Conservation (phyloP, 2,888 invertebrate species). For the Steinernema scapterisci region DNA sequence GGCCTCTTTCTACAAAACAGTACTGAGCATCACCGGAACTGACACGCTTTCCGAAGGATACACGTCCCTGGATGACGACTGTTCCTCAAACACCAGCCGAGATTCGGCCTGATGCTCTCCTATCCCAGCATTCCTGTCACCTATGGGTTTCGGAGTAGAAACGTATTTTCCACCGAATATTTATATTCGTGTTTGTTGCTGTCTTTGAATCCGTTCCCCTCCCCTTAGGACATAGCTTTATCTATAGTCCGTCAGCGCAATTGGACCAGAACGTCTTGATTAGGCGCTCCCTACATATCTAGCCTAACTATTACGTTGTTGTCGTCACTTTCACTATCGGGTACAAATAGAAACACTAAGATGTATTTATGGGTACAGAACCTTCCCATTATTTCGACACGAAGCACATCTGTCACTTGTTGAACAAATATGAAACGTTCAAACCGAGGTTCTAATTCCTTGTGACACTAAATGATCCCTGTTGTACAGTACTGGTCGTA, state of each 20-base stretch:
- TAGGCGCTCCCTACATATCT: constrained; percentile 5
- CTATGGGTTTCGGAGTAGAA: neutral
- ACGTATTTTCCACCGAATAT: neutral
- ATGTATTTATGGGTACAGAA: constrained; percentile 10
- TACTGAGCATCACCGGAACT: neutral
- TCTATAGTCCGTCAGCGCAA: neutral
- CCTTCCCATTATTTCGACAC: neutral
- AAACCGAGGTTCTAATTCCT: neutral
- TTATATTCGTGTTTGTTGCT: neutral
- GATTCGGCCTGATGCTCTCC: neutral
- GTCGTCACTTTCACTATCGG: constrained; percentile 16
- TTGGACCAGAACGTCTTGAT: neutral
- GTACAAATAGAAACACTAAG: neutral
- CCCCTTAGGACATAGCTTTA: constrained; percentile 15
- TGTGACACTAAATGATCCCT: neutral
- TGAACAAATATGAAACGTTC: too few species aligned
- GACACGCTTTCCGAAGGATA: constrained; percentile 24
- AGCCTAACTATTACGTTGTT: neutral
- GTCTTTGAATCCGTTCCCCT: neutral
- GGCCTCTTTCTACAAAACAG: constrained; percentile 53
- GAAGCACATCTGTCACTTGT: too few species aligned
- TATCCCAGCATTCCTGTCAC: neutral
- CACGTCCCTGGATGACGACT: constrained; percentile 22
- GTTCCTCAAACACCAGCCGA: constrained; percentile 19
- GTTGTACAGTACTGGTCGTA: neutral